Percentiles rank a stretch among this genome's conserved stretches.
Conservation (phyloP, 2,888 invertebrate genomes). For the Matsumyia berberina region DNA sequence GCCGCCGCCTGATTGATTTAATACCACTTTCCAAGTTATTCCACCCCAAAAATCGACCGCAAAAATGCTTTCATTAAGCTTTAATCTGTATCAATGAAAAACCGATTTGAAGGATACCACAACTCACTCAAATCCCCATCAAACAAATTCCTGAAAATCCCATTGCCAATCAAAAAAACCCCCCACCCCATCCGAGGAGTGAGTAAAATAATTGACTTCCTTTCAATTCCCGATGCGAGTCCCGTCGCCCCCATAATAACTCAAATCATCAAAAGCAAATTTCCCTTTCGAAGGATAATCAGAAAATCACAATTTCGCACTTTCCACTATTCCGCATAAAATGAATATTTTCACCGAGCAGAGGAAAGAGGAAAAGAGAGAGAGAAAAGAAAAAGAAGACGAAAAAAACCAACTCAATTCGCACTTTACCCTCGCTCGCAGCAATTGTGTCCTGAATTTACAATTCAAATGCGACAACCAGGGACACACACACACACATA, state of each 20-base stretch:
- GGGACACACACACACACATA: conserved; percentile 9
- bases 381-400: conserved; percentile 15
- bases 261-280: conserved; percentile 62
- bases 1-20: not conserved
- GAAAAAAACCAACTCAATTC: conserved; percentile 55
- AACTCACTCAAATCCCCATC: not conserved
- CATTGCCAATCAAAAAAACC: not conserved
- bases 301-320: conserved; percentile 72
- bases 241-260: conserved; percentile 30
- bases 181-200: not conserved
- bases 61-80: not conserved
- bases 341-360: conserved; percentile 56
- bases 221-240: not conserved
- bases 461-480: conserved; percentile 62
- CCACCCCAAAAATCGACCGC: not conserved
- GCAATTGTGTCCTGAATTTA: conserved; percentile 65
- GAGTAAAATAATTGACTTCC: conserved; percentile 37
- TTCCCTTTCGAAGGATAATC: conserved; percentile 55
- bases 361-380: conserved; percentile 16
- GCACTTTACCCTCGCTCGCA: conserved; percentile 56
- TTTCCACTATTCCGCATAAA: conserved; percentile 9
- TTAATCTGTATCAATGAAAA: not conserved
- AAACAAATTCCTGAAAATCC: not conserved
- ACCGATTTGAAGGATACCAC: not conserved
- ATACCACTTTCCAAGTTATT: not conserved